Conservation (phyloP, 2,888 invertebrate genomes). For the Nezara viridula region DNA sequence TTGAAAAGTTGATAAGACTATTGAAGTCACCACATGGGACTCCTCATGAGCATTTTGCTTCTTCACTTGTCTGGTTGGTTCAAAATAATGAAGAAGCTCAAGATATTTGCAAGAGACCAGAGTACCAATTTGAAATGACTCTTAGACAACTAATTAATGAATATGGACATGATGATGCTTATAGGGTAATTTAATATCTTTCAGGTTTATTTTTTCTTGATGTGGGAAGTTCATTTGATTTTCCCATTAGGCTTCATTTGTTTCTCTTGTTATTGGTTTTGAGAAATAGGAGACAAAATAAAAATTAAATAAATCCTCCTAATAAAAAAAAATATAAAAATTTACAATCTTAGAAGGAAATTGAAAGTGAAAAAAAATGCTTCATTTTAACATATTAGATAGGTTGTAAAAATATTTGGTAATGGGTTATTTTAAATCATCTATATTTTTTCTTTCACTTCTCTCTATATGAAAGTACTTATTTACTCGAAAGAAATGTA, state of each 20-base stretch:
- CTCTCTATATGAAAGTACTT: too few species aligned
- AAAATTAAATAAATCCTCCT: background rate
- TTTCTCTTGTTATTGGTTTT: too few species aligned
- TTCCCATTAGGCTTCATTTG: background rate
- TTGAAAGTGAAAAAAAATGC: too few species aligned
- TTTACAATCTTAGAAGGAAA: too few species aligned
- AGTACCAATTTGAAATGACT: conserved; percentile 69
- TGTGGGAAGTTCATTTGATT: background rate
- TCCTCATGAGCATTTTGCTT: conserved; percentile 72
- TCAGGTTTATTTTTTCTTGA: background rate
- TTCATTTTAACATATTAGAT: too few species aligned
- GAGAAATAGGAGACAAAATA: background rate
- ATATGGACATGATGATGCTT: conserved; percentile 70
- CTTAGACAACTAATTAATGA: conserved; percentile 69
- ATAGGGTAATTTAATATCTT: conserved; percentile 65
- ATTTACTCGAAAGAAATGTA: too few species aligned
- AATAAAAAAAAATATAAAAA: too few species aligned
- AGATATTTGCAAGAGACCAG: conserved; percentile 70
- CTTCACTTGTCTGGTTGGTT: conserved; percentile 70
- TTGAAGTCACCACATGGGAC: conserved; percentile 66
- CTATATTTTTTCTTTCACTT: too few species aligned
- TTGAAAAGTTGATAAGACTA: conserved; percentile 65
- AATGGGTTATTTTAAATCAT: too few species aligned
- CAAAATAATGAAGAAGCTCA: conserved; percentile 69
- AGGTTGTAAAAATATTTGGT: too few species aligned